A percentile compares a stretch with the other conserved stretches of the same genome.
phyloP scores from a whole-genome alignment of 2,797 vertebrate species.

The Setipinna tenuifilis region DNA sequence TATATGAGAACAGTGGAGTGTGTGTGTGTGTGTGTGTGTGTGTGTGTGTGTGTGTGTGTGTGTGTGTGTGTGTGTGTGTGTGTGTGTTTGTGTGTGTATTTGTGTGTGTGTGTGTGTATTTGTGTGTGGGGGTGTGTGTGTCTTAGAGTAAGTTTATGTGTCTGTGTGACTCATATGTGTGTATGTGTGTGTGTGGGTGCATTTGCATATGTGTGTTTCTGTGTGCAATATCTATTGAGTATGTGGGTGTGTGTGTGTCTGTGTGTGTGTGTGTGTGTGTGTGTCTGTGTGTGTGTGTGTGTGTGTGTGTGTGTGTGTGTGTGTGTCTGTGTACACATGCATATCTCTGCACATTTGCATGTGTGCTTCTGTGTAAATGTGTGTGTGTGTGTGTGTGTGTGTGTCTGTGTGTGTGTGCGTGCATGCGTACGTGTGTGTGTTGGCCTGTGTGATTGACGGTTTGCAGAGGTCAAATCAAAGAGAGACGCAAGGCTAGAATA shows the following conservation, averaged over 20 bases:
- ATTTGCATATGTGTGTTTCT: conserved; percentile 29
- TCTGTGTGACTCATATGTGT: conserved; percentile 13
- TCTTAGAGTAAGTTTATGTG: neutral
- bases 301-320: no score
- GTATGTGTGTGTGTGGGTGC: neutral
- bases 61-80: neutral
- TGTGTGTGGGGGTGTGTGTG: neutral
- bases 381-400: neutral
- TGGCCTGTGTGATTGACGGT: conserved; percentile 23
- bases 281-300: conserved; percentile 12
- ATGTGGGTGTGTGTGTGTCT: conserved; percentile 28
- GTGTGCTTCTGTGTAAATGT: neutral
- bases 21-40: neutral
- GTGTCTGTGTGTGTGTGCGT: no score
- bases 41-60: neutral
- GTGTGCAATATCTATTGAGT: neutral
- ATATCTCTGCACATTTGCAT: conserved; percentile 17
- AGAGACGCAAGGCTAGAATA: conserved; percentile 34
- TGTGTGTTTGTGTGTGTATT: conserved; percentile 33
- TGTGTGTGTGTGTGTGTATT: conserved; percentile 18
- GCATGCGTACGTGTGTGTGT: no score
- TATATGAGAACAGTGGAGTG: conserved; percentile 66
- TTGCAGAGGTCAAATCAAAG: conserved; percentile 40
- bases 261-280: conserved; percentile 39
- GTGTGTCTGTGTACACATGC: no score